These are phyloP conservation scores for Machaerirhynchus nigripectus DNA, from an alignment of 2,113 vertebrate genomes.

Conservation along the genomic window DNA sequence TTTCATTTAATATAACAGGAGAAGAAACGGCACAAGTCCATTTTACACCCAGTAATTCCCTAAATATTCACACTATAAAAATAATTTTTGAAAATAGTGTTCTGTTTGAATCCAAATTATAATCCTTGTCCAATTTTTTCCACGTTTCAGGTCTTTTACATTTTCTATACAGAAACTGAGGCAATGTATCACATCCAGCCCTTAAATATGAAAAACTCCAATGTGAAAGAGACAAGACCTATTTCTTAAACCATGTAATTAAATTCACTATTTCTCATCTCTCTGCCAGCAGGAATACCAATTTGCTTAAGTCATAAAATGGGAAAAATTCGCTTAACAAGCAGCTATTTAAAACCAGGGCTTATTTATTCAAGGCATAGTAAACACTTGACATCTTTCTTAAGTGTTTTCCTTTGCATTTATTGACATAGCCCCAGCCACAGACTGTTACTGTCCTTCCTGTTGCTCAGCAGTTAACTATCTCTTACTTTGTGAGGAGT, in stretches of 20 bases:
- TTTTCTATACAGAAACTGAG: background rate
- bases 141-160: background rate
- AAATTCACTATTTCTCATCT: background rate
- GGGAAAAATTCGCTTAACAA: background rate
- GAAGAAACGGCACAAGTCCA: background rate
- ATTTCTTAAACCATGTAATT: background rate
- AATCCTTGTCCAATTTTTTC: background rate
- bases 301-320: slow-evolving; percentile 21
- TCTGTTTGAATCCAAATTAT: background rate
- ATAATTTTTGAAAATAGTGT: background rate
- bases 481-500: background rate
- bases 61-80: background rate
- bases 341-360: background rate
- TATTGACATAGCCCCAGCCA: background rate
- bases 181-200: background rate
- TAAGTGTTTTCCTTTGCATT: background rate
- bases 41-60: background rate
- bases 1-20: background rate
- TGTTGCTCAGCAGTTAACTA: background rate
- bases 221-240: background rate
- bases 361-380: background rate
- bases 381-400: background rate
- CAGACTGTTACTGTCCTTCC: background rate
- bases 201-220: background rate
- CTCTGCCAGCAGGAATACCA: background rate